Evolutionary conservation across 2,797 vertebrate species (phyloP), one percentile per base, ranked within the genome.

Genomic region (Myripristis jacobus): DNA sequence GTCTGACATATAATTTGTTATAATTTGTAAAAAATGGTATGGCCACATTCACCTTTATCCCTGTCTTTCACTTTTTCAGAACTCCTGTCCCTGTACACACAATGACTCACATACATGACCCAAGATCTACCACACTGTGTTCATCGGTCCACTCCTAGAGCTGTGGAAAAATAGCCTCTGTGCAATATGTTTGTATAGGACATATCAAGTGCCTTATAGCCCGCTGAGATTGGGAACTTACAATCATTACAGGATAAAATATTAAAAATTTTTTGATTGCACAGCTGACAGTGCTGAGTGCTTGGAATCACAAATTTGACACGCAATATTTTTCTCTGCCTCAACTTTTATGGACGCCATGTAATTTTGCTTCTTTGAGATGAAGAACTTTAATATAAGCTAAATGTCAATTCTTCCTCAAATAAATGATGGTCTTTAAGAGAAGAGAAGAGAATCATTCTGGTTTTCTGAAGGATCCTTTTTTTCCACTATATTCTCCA

Each of bases 1-100:
- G 85, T 71, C 88, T 93, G 92, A 93, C 89, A 91, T 91, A 90
- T 92, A 89, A 91, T 93, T 93, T 93, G 84, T 94, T 89, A 92
- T 92, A 89, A 94, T 94, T 93, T 93, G 85, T 67, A 77, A 78
- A 86, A 72, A 87, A 77, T 50, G 47, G 66, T 73, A 81, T 68
- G 81, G 66, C 75, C 78, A 90, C 46, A 19, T 83, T 89, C 85
- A 88, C 80, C 85, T 85, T 86, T 89, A 80, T 86, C 61, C 75
- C 56, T 68, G 53, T 87, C 75, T 79, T 84, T 88, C 74, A 61
- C 68, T 85, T 86, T 81, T 83, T 81, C 25, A 70, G 31, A 83
- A 75, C 41, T 67, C 44, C 48, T 52, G 36, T 68, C 48, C 41
- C 15, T 55, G 21, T 36, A 66, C 73, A 67, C 55, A 78, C 22